A percentile compares a stretch with the other conserved stretches of the same genome.
Evolutionary conservation across 1,140 invertebrate genomes (phyloP).

Genomic region (Scaptomyza hsui): DNA sequence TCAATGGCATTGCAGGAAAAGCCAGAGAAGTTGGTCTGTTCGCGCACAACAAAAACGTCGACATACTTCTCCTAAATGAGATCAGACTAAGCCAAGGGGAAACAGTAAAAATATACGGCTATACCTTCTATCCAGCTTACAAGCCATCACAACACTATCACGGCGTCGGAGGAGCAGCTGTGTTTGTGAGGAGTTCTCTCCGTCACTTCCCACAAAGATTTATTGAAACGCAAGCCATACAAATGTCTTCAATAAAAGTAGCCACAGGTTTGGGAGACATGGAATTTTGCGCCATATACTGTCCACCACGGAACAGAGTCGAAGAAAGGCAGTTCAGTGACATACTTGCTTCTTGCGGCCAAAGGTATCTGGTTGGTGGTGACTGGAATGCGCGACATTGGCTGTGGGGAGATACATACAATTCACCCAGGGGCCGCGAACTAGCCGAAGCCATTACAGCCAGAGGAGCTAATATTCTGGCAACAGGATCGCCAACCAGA

Average conservation of each 20-base stretch:
- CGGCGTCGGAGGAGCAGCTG: conserved; percentile 19
- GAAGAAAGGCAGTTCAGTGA: conserved; percentile 31
- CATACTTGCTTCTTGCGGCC: conserved; percentile 12
- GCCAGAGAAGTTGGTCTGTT: conserved; percentile 28
- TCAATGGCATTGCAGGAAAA: conserved; percentile 2
- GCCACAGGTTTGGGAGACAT: conserved; percentile 19
- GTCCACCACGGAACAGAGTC: conserved; percentile 22
- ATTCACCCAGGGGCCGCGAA: no score
- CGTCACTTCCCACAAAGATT: conserved; percentile 32
- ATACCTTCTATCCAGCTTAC: conserved; percentile 24
- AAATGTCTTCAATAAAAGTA: conserved; percentile 26
- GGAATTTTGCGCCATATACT: conserved; percentile 22
- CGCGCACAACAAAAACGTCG: conserved; percentile 24
- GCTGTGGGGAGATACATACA: no score
- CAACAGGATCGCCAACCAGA: neutral
- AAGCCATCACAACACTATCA: conserved; percentile 17
- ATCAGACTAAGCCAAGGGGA: conserved; percentile 17
- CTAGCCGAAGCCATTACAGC: no score
- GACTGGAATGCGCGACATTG: no score
- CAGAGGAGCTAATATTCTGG: no score
- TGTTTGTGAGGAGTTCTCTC: conserved; percentile 27
- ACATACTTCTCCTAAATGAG: conserved; percentile 35
- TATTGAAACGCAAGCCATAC: conserved; percentile 18
- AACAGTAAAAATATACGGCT: conserved; percentile 21
- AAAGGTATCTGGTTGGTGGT: conserved; percentile 16